Base-by-base conservation (phyloP, 1,140 invertebrate genomes). In the Drosophila suzukii region DNA sequence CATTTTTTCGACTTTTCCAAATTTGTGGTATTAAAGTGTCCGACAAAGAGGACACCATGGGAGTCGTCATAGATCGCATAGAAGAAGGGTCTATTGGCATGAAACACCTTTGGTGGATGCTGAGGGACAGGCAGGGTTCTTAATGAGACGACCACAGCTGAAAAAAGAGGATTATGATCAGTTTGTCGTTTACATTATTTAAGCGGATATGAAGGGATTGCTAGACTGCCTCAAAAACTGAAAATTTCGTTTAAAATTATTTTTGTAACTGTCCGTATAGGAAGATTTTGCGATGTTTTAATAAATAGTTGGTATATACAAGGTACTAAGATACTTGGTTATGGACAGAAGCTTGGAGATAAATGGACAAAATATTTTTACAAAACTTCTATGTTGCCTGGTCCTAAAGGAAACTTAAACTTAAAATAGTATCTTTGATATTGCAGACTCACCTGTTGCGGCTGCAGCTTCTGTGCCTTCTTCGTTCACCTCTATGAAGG, bases 401-500 rank as follows among this genome's bases (percentile, higher is more conserved):
- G 32, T 27, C 2, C 5, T 6, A n/a, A 39, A 1, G 38, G 13
- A 1, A 11, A 1, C n/a, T 3, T n/a, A 12, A 6, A 39, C 4
- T 6, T 43, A 4, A 27, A 27, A 27, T 27, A 5, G 20, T 20
- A 44, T 44, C 8, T 11, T 10, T 10, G 15, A 10, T 3, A 3
- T 17, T 11, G 4, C 6, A 17, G 5, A 46, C 70, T 68, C 66
- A 92, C 92, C 91, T 27, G 93, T 93, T 6, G 91, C 91, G 3
- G 93, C 93, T 34, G 94, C 94, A 12, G 94, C 95, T 80, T 94
- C 94, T 38, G 92, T 93, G 3, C 95, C 95, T 85, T 94, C 92
- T 76, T 95, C 95, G 61, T 95, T 94, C 0, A 95, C 94, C 62
- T 94, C 93, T 32, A 95, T 93, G 59, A 93, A 94, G 0, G 93